These are phyloP conservation scores for Lepidurus apus DNA, from an alignment of 1,140 invertebrate species.

Conservation along the genomic window DNA sequence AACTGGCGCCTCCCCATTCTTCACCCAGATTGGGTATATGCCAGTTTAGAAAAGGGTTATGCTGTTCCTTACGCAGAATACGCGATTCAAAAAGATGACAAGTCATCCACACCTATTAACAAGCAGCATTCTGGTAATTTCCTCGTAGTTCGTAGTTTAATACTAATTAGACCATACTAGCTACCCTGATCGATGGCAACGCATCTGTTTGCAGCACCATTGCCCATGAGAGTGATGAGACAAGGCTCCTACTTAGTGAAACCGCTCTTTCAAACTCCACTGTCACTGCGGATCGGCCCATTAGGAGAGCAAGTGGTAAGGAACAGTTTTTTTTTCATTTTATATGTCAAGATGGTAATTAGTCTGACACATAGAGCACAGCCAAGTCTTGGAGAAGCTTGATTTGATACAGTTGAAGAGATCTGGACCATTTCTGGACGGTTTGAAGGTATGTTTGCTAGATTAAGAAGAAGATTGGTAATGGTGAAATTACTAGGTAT, in stretches of 20 bases:
- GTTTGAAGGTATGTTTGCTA: constrained; percentile 63
- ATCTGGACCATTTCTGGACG: constrained; percentile 73
- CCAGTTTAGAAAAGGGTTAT: constrained; percentile 65
- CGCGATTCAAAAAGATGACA: constrained; percentile 40
- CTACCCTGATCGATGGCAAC: neutral
- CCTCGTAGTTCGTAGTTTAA: constrained; percentile 32
- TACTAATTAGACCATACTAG: neutral
- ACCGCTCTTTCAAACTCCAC: constrained; percentile 30
- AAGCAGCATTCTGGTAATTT: constrained; percentile 32
- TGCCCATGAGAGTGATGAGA: constrained; percentile 26
- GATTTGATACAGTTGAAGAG: constrained; percentile 60
- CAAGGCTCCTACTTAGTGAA: constrained; percentile 36
- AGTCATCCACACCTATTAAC: constrained; percentile 39
- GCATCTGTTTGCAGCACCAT: constrained; percentile 40
- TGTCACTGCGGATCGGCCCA: neutral
- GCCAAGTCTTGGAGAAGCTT: constrained; percentile 50
- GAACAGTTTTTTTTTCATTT: neutral
- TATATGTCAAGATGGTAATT: neutral
- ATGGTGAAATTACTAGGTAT: constrained; percentile 47
- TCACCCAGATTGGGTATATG: constrained; percentile 66
- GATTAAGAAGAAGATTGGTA: constrained; percentile 40
- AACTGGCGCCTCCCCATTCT: constrained; percentile 69
- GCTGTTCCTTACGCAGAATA: constrained; percentile 47
- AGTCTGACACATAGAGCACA: neutral
- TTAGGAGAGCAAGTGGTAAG: neutral